Evolutionary conservation across 2,888 invertebrate genomes (phyloP), one percentile per base, ranked within the genome.

Genomic region (Microctonus brassicae): DNA sequence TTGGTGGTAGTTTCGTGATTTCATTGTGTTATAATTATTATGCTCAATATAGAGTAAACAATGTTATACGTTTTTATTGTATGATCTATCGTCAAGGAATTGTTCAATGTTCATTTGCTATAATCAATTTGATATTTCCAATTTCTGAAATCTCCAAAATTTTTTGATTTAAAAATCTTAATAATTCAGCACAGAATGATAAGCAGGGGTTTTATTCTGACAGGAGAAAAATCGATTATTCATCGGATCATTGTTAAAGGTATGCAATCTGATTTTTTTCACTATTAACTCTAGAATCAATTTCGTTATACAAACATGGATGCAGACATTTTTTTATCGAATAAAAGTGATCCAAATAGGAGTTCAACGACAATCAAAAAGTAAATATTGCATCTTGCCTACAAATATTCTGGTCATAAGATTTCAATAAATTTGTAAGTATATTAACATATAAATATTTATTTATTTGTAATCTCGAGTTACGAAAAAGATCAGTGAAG

Each of bases 151-250:
- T n/a, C n/a, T n/a, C n/a, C n/a, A n/a, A n/a, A n/a, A n/a, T n/a
- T n/a, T n/a, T n/a, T n/a, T n/a, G n/a, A n/a, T 5, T 2, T 17
- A 5, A 47, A 17, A 20, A n/a, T 47, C 6, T 7, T 5, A 4
- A 20, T 17, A 47, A 47, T 6, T 2, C 20, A 9, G 11, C 13
- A 17, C 34, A 70, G 47, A 33, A 70, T 65, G 70, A 26, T 70
- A 17, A 65, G 26, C 5, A 65, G 53, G 20, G 39, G 36, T 10
- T 61, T 22, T 20, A 60, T 65, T 20, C n/a, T 65, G 13, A 13
- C 24, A 13, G 52, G 52, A 26, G 60, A 62, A 26, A 29, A 58
- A 52, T 70, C 70, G 17, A 64, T 70, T n/a, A 3, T 58, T 26
- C 10, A 47, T 4, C 33, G 60, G 20, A 26, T 42, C 13, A 42